Base-by-base conservation (phyloP, 2,113 vertebrate species). In the Dicentrarchus labrax region DNA sequence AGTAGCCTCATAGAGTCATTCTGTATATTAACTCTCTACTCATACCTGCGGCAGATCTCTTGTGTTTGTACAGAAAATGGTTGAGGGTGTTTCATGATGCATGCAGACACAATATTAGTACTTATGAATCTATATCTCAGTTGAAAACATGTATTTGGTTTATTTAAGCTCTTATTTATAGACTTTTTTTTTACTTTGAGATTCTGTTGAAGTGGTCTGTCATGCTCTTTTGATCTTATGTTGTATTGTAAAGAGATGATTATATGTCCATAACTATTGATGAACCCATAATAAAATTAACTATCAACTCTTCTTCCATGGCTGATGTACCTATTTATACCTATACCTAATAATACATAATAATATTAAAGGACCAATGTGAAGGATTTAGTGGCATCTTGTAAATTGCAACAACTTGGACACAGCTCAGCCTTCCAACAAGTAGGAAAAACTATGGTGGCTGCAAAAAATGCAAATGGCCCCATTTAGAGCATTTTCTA, bases 91-190 rank as follows among this genome's bases (percentile, higher is more conserved):
- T 91, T 89, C 67, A 85, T 85, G 73, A 90, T 10, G 94, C 93
- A 94, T 94, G 94, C 92, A 80, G 80, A 86, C 88, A 90, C 84
- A 80, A 86, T 90, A 91, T 85, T 86, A 92, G 68, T 82, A 93
- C 84, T 78, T 88, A 85, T 47, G 30, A 82, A 85, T 88, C 82
- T 89, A 88, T 90, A 90, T 89, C 86, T 91, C 24, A 91, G 88
- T 94, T 93, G 15, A 77, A 80, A 79, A 91, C 75, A 86, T 89
- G 78, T 93, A 90, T 86, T 92, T 88, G 87, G 62, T 91, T 92
- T 87, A 89, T 86, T 91, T 86, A 85, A 84, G 71, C 73, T 92
- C 77, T 86, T 85, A 90, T 91, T 90, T 84, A 87, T 90, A 83
- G 71, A 71, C 30, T 30, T 90, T 88, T 89, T 72, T 88, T 90